Percentiles rank a stretch among this genome's conserved stretches.
Conservation (phyloP, 2,888 invertebrate genomes). For the Rhingia campestris region DNA sequence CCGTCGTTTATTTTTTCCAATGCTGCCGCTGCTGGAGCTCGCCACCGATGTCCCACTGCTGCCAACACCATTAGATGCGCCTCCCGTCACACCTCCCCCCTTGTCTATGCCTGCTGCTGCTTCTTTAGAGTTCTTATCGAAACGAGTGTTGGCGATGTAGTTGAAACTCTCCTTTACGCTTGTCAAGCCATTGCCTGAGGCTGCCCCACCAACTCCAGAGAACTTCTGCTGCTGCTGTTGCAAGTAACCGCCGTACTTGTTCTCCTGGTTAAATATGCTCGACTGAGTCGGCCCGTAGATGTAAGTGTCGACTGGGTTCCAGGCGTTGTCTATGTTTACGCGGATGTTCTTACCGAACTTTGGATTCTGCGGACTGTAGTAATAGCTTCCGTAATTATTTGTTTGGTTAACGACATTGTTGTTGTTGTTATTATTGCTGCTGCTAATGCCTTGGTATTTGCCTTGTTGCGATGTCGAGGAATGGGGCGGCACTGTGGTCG, state of each 20-base stretch:
- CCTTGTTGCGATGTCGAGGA: slow-evolving; percentile 72
- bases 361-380: slow-evolving; percentile 82
- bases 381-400: slow-evolving; percentile 81
- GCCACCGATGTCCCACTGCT: slow-evolving; percentile 69
- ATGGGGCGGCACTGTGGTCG: slow-evolving; percentile 80
- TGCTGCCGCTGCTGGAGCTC: slow-evolving; percentile 43
- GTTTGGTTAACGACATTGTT: slow-evolving; percentile 78
- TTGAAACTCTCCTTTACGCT: slow-evolving; percentile 82
- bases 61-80: slow-evolving; percentile 51
- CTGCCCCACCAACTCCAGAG: slow-evolving; percentile 70
- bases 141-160: slow-evolving; percentile 78
- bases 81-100: slow-evolving; percentile 36
- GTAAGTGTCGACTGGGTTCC: slow-evolving; percentile 83
- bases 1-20: slow-evolving; percentile 80
- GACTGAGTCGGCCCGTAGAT: slow-evolving; percentile 83
- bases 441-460: slow-evolving; percentile 60
- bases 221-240: slow-evolving; percentile 76
- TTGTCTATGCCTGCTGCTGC: slow-evolving; percentile 70
- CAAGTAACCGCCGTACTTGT: slow-evolving; percentile 82
- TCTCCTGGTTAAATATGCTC: slow-evolving; percentile 83
- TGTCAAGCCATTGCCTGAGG: slow-evolving; percentile 76
- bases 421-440: slow-evolving; percentile 57
- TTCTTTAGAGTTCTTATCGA: slow-evolving; percentile 75
- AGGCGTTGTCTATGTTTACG: slow-evolving; percentile 82
- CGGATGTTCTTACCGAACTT: slow-evolving; percentile 81